These are phyloP conservation scores for Parthenolecanium corni DNA, from an alignment of 2,888 invertebrate species.

Conservation along the genomic window DNA sequence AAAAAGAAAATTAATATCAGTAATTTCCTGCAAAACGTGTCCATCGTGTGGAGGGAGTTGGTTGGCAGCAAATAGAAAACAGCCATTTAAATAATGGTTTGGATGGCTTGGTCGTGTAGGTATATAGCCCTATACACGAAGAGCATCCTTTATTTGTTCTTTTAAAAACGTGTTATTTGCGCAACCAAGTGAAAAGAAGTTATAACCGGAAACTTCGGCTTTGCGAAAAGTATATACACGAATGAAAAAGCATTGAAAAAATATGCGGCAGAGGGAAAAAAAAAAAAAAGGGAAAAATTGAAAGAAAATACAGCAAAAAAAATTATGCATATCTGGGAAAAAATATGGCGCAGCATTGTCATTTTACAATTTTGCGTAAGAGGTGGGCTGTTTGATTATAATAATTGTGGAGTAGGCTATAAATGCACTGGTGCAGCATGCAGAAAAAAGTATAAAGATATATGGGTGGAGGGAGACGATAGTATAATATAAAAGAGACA, in stretches of 20 bases:
- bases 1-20: slow-evolving; percentile 24
- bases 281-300: neutral
- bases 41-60: slow-evolving; percentile 18
- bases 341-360: neutral
- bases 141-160: slow-evolving; percentile 27
- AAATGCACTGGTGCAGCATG: no score
- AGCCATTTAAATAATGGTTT: slow-evolving; percentile 19
- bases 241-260: neutral
- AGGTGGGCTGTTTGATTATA: neutral
- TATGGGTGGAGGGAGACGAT: no score
- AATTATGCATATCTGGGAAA: neutral
- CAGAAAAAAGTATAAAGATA: no score
- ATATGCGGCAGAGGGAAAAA: neutral
- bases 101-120: neutral
- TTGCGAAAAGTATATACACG: neutral
- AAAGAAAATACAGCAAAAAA: neutral
- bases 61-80: slow-evolving; percentile 24
- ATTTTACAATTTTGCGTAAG: neutral
- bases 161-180: slow-evolving; percentile 26
- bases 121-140: neutral
- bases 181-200: slow-evolving; percentile 28
- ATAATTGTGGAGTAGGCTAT: no score
- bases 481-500: no score
- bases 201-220: slow-evolving; percentile 20
- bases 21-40: slow-evolving; percentile 13